Evolutionary conservation across 2,888 invertebrate genomes (phyloP), one percentile per base, ranked within the genome.

Genomic region (Steromphala cineraria): DNA sequence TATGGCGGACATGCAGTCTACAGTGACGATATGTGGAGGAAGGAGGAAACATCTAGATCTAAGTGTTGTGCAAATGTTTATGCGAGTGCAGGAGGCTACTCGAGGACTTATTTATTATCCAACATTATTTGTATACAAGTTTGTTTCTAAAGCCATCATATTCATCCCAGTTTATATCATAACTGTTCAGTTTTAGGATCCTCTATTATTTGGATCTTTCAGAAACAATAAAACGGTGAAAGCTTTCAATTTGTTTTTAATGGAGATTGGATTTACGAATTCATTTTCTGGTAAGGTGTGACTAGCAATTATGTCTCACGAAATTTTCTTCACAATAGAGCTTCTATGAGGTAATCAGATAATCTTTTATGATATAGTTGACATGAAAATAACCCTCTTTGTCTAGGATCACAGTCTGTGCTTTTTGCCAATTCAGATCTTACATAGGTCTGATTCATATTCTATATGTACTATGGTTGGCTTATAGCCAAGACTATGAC

Each of bases 101-200:
- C 62, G 19, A 28, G 28, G 15, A 62, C 46, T 24, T 62, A 28
- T 62, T 21, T 62, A 28, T 62, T 62, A 62, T 62, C 62, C 62
- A 28, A 62, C 24, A 24, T 62, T 62, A 62, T 62, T 28, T 28
- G 28, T 62, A 62, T 62, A 62, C 62, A 62, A 19, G 62, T 62
- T 62, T 62, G 62, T 62, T 62, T 62, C 28, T 15, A 28, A 62
- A 62, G 62, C 62, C 62, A 62, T 62, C 62, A 62, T 62, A 62
- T 62, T 62, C 62, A 62, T 62, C 62, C 62, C 62, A 62, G 62
- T 62, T 62, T 62, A 62, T 28, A 28, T 62, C 62, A 62, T 62
- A 62, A 62, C 62, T 28, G 28, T 15, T 62, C 28, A 24, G 28
- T 24, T 19, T 62, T 62, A 62, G 62, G 62, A 28, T 62, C 62